Evolutionary conservation across 2,888 invertebrate genomes (phyloP), one percentile per base, ranked within the genome.

Genomic region (Mechanitis messenoides): DNA sequence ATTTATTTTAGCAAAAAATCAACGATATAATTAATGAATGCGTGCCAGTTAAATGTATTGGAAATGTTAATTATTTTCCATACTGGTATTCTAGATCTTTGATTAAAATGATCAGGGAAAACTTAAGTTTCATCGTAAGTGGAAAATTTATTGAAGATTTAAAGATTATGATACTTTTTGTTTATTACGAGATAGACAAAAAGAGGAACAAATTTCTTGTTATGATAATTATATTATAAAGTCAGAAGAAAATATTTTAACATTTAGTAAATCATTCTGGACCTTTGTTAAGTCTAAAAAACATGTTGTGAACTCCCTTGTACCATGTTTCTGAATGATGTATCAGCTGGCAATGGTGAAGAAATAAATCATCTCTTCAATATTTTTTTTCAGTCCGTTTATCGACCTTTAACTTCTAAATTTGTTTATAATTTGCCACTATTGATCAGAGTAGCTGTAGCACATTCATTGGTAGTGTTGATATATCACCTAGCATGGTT

Each of bases 11-110:
- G 46, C 12, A 20, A 6, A 56, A 31, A 1, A 31, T 56, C 9
- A 46, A 56, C 46, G 9, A 31, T 33, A 33, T 56, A 12, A 56
- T 56, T 31, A 12, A 6, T 31, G 46, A 56, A 33, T 56, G 46
- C 12, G 31, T 20, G 46, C 56, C 20, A 56, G 12, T 33, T n/a
- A n/a, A 46, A 56, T 12, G 42, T 42, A 33, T 20, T 46, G 28
- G 46, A 46, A 33, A 9, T 7, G 7, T 46, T 7, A 46, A 56
- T 7, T 33, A 45, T 33, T 45, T 46, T 46, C 46, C 56, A 9
- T 46, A 42, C 46, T 56, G 45, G 56, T 56, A 56, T 56, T 31
- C 56, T 31, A 3, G 12, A 31, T 9, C 45, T 46, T 46, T 56
- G 31, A 46, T 5, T 12, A 56, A 56, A 47, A 20, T 47, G 1